Conservation (phyloP, 2,113 vertebrate species). For the Pogonocichla stellata region DNA sequence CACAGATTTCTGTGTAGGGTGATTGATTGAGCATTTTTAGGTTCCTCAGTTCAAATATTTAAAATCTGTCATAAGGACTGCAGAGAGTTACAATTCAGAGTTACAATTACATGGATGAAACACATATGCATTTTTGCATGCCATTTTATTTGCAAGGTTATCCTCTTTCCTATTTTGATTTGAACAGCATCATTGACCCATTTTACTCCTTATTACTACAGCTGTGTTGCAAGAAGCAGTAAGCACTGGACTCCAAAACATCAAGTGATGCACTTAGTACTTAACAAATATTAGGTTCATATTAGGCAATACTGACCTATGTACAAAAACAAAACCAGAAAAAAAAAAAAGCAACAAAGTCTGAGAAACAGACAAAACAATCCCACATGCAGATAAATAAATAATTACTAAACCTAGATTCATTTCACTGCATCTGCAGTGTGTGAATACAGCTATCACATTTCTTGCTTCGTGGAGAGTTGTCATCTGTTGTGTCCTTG, state of each 20-base stretch:
- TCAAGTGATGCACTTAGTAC: background rate
- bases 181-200: background rate
- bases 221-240: background rate
- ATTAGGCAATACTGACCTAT: background rate
- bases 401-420: background rate
- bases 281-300: background rate
- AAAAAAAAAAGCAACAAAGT: background rate
- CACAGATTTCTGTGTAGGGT: background rate
- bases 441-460: background rate
- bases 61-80: background rate
- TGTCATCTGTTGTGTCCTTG: slow-evolving; percentile 11
- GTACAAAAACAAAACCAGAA: background rate
- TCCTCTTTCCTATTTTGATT: background rate
- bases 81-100: background rate
- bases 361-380: background rate
- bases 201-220: background rate
- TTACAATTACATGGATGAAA: background rate
- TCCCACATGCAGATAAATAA: background rate
- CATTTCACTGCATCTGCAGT: background rate
- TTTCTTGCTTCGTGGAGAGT: background rate
- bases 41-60: background rate
- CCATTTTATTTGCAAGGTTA: background rate
- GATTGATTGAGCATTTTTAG: background rate
- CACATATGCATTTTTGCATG: background rate
- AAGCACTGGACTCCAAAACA: background rate